Evolutionary conservation across 2,797 vertebrate genomes (phyloP), one percentile per base, ranked within the genome.

Genomic region (Vireo griseus): DNA sequence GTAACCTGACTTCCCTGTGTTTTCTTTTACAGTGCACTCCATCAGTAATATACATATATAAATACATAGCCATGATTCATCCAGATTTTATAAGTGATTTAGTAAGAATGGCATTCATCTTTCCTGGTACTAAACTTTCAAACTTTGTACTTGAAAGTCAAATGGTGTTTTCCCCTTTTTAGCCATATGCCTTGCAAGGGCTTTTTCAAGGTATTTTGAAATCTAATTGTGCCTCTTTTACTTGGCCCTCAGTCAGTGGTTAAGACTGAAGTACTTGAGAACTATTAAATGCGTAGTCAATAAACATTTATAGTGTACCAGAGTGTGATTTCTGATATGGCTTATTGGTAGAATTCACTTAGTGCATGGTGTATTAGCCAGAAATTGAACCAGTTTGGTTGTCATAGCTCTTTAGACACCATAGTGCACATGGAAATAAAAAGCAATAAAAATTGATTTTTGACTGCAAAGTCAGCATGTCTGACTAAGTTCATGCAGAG

Each of bases 371-470:
- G 18, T 20, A 16, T 82, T 78, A 92, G 48, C 24, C 52, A 89
- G 77, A 93, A 87, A 48, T 74, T 44, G 86, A 83, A 86, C 35
- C 15, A 28, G n/a, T 45, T 85, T 35, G 68, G 63, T 67, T 89
- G 13, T 63, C 45, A 13, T 55, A 39, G 35, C 13, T 93, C 17
- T 90, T 75, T 3, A 73, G 66, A n/a, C 18, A 37, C 25, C 66
- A 4, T 10, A 54, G 18, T 42, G 24, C 0, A 1, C 16, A 16
- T 25, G 42, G 54, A 79, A 86, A 55, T 91, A 79, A 77, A 93
- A 93, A 74, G 28, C 57, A 66, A 24, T 62, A 52, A 82, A 81
- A 86, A 93, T n/a, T 55, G 31, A 80, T 88, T 90, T 90, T 80
- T 89, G 48, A 39, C 42, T 88, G 63, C 37, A 16, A 10, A 66